Evolutionary conservation across 1,140 invertebrate species (phyloP), one percentile per base, ranked within the genome.

Genomic region (Leptinotarsa defecta): DNA sequence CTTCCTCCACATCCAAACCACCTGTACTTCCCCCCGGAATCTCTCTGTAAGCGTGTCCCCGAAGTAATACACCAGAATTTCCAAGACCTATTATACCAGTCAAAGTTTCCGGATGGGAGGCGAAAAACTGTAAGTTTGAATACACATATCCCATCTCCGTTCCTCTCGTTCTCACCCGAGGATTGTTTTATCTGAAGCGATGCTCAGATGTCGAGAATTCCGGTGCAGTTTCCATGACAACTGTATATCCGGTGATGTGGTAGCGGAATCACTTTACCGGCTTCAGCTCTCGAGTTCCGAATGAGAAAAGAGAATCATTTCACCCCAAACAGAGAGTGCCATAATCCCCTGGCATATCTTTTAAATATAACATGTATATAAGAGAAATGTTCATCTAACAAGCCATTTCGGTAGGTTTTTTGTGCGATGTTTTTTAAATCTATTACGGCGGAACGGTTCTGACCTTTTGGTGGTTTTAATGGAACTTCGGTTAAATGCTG

Each of bases 141-240:
- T 48, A 64, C 64, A 62, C 68, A 67, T 71, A 20, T 57, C 13
- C 52, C 4, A 57, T 65, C 75, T 61, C 20, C 70, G 69, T 69
- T 63, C 61, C 70, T 74, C 73, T 74, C 74, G 49, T 34, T 73
- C 48, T 65, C 64, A 73, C 68, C 34, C 34, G 73, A 70, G 73
- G 69, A 77, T 78, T 78, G 78, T 78, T 76, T 78, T 78, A 79
- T 79, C 74, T 76, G 76, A 74, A 71, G 68, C 76, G 78, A 79
- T 79, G 78, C 74, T 79, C 76, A 77, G 76, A 79, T 79, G 76
- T 79, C 74, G 76, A 78, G 74, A 68, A 77, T 78, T 78, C 76
- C 74, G 72, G 67, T 79, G 78, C 72, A 79, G 78, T 79, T 79
- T 74, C 76, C 76, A 79, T 79, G 78, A 76, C 78, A 68, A 79